Evolutionary conservation across 2,888 invertebrate genomes (phyloP), one percentile per base, ranked within the genome.

Genomic region (Drosophila falleni): DNA sequence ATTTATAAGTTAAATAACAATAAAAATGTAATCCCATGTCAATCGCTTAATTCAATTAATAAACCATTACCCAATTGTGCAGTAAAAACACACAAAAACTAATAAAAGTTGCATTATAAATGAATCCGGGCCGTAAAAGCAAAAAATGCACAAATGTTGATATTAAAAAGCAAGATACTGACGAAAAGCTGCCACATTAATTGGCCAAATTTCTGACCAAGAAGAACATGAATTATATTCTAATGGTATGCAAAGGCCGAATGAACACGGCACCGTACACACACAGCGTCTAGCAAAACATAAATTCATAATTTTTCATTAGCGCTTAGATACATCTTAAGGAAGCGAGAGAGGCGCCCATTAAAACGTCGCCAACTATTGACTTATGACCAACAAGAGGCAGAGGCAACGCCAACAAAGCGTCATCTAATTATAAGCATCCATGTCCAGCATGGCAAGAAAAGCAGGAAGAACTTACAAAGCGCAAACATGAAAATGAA

Each of bases 221-320:
- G 55, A 23, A 62, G 64, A 72, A 78, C 56, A 59, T 69, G 63
- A 78, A 72, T 78, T 64, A 73, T 67, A 75, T 66, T 41, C 61
- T 44, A 64, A 80, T 55, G 63, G 50, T 15, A 47, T 35, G 26
- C 62, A 33, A 44, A 65, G 54, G 50, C 49, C 58, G 41, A 47
- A 44, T 15, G 49, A 44, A 23, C 33, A 47, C 54, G 16, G 8
- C 19, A 44, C 23, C 13, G 11, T 5, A 49, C 33, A 64, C 33
- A 64, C 35, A 42, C 16, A 33, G 5, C 11, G 56, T 11, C 54
- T 42, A 23, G 49, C 59, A 51, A 29, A 64, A 41, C 64, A 81
- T 75, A 71, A 79, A 85, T 85, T 75, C 82, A 89, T 75, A 85
- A 86, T 80, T 85, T 89, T 87, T 87, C 88, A 87, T 87, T 86